Percentiles rank a stretch among this genome's conserved stretches.
Conservation (phyloP, 1,140 invertebrate genomes). For the Mactra quadrangularis region DNA sequence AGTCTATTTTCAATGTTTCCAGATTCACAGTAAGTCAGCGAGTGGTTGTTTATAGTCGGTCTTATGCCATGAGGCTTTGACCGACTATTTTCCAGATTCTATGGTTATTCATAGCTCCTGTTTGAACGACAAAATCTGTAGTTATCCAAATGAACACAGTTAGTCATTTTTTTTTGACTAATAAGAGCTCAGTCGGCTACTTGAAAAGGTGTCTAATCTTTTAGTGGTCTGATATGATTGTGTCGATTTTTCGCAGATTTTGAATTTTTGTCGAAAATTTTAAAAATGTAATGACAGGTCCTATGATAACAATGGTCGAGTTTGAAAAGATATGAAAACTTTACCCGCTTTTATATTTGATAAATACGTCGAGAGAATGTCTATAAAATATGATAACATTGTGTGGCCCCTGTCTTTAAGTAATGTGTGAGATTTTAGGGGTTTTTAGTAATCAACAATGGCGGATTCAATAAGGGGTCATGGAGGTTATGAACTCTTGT, state of each 20-base stretch:
- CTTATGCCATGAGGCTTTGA: too few species aligned
- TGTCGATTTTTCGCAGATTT: not conserved
- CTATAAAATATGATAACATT: slow-evolving; percentile 46
- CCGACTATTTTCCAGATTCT: too few species aligned
- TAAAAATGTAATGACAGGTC: slow-evolving; percentile 51
- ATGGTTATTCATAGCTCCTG: too few species aligned
- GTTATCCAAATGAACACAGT: too few species aligned
- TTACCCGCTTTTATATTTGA: slow-evolving; percentile 32
- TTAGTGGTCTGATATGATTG: not conserved
- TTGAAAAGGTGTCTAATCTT: slow-evolving; percentile 23
- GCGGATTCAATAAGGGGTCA: too few species aligned
- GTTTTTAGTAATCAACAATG: too few species aligned
- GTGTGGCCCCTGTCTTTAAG: not conserved
- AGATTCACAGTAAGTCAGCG: too few species aligned
- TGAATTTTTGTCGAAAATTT: slow-evolving; percentile 36
- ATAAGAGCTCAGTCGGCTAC: not conserved
- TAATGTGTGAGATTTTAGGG: not conserved
- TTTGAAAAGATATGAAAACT: slow-evolving; percentile 23
- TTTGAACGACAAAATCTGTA: too few species aligned
- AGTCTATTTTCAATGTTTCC: too few species aligned
- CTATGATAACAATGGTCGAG: slow-evolving; percentile 19
- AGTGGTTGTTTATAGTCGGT: too few species aligned
- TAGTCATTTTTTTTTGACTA: too few species aligned
- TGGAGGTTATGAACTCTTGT: too few species aligned
- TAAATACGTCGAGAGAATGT: slow-evolving; percentile 13